These are phyloP conservation scores for Sebastes diaconus DNA, from an alignment of 2,797 vertebrate species.

Conservation along the genomic window DNA sequence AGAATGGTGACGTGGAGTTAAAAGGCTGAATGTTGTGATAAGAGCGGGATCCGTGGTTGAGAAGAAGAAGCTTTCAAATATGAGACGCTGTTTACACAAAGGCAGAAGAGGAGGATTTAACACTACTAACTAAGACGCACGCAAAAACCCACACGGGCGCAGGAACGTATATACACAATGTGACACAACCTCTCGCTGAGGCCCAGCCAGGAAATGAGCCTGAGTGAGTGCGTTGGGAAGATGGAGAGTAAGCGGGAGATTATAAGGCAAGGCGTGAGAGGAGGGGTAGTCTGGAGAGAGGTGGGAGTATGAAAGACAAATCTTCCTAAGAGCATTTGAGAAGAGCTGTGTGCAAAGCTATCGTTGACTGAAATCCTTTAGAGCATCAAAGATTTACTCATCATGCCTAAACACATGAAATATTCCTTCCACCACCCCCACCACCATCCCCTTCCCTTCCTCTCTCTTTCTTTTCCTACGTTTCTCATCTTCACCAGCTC, in stretches of 20 bases:
- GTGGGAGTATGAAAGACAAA: constrained; percentile 83
- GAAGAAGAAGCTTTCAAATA: constrained; percentile 68
- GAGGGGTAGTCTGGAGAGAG: constrained; percentile 76
- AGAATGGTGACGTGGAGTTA: constrained; percentile 60
- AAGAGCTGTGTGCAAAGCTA: constrained; percentile 71
- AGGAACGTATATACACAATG: constrained; percentile 7
- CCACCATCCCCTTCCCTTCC: background rate
- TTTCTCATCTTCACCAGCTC: constrained; percentile 33
- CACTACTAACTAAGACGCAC: constrained; percentile 56
- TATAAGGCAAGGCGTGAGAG: constrained; percentile 74
- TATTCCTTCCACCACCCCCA: constrained; percentile 15
- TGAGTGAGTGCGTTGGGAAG: constrained; percentile 61
- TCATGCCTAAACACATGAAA: constrained; percentile 66
- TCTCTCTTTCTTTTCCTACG: background rate
- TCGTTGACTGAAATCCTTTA: constrained; percentile 77
- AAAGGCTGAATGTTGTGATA: constrained; percentile 74
- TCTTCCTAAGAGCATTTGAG: constrained; percentile 78
- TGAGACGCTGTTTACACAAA: constrained; percentile 69
- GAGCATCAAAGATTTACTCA: constrained; percentile 75
- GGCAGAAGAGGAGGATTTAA: constrained; percentile 68
- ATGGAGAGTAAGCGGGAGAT: constrained; percentile 71
- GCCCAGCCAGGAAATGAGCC: constrained; percentile 68
- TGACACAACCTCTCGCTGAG: constrained; percentile 62
- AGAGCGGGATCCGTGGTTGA: constrained; percentile 59
- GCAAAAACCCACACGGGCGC: constrained; percentile 17